Evolutionary conservation across 1,140 invertebrate genomes (phyloP).

Genomic region (Drosophila asahinai): DNA sequence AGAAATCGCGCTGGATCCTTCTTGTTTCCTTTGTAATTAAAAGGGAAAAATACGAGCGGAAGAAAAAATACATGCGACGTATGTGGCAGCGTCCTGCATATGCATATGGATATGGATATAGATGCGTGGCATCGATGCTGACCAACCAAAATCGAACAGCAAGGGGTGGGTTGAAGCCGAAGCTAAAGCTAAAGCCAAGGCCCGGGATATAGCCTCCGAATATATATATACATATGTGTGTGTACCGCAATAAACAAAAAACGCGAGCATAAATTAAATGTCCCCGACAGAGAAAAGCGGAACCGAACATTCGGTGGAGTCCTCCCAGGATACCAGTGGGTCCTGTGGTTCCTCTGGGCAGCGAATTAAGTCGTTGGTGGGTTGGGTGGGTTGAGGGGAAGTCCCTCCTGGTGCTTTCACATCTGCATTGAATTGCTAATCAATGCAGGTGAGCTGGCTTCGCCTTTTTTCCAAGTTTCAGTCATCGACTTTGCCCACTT

Average conservation of each 20-base stretch:
- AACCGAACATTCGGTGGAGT: not conserved
- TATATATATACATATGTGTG: not conserved
- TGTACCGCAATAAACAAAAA: slow-evolving; percentile 70
- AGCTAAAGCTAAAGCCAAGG: not conserved
- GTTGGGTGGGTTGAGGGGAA: too few species aligned
- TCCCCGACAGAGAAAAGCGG: slow-evolving; percentile 19
- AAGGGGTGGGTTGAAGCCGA: not conserved
- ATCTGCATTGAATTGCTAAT: slow-evolving; percentile 65
- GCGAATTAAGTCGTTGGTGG: not conserved
- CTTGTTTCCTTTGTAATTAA: slow-evolving; percentile 70
- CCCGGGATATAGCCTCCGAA: too few species aligned
- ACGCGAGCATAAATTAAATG: slow-evolving; percentile 69
- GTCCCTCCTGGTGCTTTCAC: slow-evolving; percentile 4
- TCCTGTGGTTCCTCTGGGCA: slow-evolving; percentile 11
- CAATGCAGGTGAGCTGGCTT: slow-evolving; percentile 34
- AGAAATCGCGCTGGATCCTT: slow-evolving; percentile 17
- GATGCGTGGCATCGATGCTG: slow-evolving; percentile 58
- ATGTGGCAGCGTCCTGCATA: slow-evolving; percentile 25
- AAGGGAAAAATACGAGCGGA: slow-evolving; percentile 48
- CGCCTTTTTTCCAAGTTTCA: not conserved
- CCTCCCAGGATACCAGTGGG: not conserved
- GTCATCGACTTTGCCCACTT: slow-evolving; percentile 1
- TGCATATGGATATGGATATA: slow-evolving; percentile 40
- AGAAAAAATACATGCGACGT: slow-evolving; percentile 5
- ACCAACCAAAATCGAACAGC: slow-evolving; percentile 80